Conservation (phyloP, 2,113 vertebrate species). For the Crotalus helleri region DNA sequence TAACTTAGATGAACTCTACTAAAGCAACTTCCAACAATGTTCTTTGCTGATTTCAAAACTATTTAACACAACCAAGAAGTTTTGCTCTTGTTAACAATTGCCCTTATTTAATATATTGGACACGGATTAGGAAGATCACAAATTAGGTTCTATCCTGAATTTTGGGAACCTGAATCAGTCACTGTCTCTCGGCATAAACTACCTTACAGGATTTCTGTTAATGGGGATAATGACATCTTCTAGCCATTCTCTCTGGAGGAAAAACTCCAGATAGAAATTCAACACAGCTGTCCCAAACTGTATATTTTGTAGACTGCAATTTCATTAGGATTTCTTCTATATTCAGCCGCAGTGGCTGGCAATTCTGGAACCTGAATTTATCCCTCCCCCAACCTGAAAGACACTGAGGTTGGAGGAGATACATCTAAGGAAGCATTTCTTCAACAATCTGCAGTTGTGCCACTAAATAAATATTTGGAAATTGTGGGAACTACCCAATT, state of each 20-base stretch:
- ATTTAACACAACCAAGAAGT: neutral
- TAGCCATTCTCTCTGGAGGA: neutral
- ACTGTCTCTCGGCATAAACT: neutral
- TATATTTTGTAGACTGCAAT: neutral
- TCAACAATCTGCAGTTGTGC: neutral
- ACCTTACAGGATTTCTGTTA: neutral
- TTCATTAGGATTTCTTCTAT: neutral
- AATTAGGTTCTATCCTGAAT: neutral
- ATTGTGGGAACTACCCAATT: neutral
- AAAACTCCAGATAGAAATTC: neutral
- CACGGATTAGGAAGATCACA: neutral
- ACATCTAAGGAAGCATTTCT: neutral
- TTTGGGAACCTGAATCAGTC: neutral
- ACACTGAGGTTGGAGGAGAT: neutral
- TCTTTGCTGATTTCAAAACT: neutral
- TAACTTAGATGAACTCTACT: neutral
- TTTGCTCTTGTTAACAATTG: neutral
- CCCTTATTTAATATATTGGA: neutral
- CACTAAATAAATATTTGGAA: neutral
- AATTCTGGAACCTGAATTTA: neutral
- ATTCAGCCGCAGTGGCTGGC: neutral
- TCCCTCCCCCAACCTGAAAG: neutral
- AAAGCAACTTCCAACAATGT: neutral
- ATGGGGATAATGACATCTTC: neutral
- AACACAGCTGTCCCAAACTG: neutral